A percentile compares a stretch with the other conserved stretches of the same genome.
These are phyloP conservation scores for Mellivora capensis DNA, from an alignment of 2,113 vertebrate species.

Conservation along the genomic window DNA sequence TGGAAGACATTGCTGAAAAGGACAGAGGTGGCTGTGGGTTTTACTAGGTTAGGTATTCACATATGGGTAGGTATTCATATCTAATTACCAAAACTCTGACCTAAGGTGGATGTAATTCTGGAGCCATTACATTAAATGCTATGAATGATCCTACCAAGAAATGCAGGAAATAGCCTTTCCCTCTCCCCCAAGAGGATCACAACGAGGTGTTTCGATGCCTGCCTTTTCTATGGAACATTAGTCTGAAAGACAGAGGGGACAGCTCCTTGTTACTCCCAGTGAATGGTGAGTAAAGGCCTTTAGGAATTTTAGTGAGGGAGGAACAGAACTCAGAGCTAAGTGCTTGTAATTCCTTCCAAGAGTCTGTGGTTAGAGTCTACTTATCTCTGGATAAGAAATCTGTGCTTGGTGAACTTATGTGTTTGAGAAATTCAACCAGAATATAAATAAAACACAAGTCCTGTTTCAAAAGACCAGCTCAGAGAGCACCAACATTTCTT, in stretches of 20 bases:
- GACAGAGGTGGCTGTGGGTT: neutral
- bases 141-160: neutral
- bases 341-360: neutral
- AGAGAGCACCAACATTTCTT: neutral
- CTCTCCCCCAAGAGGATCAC: neutral
- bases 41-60: neutral
- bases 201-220: neutral
- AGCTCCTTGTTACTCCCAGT: neutral
- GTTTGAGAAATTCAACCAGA: slow-evolving; percentile 1
- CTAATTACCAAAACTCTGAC: neutral
- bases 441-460: neutral
- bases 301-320: neutral
- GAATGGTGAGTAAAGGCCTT: neutral
- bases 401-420: neutral
- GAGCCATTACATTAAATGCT: neutral
- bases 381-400: neutral
- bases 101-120: neutral
- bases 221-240: neutral
- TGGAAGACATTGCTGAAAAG: neutral
- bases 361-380: neutral
- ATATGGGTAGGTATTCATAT: neutral
- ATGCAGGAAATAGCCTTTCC: neutral
- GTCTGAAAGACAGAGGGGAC: neutral
- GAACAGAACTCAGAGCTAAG: neutral
- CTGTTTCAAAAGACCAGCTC: neutral